phyloP scores from a whole-genome alignment of 2,797 vertebrate genomes.

The Enteromius thamalakanensis region DNA sequence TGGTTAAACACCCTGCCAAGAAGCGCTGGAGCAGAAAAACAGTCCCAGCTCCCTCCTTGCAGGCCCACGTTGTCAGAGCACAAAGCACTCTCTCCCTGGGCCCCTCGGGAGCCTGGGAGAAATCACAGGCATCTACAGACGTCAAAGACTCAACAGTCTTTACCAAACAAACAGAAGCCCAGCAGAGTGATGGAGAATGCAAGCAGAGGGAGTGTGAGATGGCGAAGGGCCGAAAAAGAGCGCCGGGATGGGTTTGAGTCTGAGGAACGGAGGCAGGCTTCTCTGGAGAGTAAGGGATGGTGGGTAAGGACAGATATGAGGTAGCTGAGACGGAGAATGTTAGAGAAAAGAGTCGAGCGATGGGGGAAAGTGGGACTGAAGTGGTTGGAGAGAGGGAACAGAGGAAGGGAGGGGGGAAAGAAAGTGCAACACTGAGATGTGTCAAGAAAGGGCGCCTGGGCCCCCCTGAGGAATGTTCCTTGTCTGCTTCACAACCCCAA shows the following conservation, averaged over 20 bases:
- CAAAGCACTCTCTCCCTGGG: conserved; percentile 75
- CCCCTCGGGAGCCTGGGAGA: conserved; percentile 77
- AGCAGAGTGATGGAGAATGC: conserved; percentile 52
- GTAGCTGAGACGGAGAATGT: conserved; percentile 29
- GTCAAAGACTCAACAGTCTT: conserved; percentile 65
- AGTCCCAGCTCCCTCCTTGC: conserved; percentile 65
- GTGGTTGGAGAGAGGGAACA: conserved; percentile 26
- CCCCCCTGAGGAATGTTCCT: conserved; percentile 84
- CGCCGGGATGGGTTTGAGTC: conserved; percentile 62
- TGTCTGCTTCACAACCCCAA: conserved; percentile 77
- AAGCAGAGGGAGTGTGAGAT: conserved; percentile 28
- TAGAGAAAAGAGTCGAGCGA: conserved; percentile 42
- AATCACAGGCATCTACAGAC: conserved; percentile 75
- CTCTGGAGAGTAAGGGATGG: conserved; percentile 21
- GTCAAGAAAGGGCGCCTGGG: conserved; percentile 83
- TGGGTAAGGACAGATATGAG: conserved; percentile 38
- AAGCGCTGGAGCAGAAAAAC: conserved; percentile 70
- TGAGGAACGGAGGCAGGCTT: conserved; percentile 39
- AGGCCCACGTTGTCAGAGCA: conserved; percentile 75
- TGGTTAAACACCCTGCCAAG: conserved; percentile 75
- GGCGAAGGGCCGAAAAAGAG: conserved; percentile 56
- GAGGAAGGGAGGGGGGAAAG: conserved; percentile 10
- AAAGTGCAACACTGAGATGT: conserved; percentile 79
- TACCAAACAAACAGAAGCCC: conserved; percentile 65
- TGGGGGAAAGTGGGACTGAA: conserved; percentile 45